Conservation (phyloP, 2,888 invertebrate species). For the Caenorhabditis panamensis region DNA sequence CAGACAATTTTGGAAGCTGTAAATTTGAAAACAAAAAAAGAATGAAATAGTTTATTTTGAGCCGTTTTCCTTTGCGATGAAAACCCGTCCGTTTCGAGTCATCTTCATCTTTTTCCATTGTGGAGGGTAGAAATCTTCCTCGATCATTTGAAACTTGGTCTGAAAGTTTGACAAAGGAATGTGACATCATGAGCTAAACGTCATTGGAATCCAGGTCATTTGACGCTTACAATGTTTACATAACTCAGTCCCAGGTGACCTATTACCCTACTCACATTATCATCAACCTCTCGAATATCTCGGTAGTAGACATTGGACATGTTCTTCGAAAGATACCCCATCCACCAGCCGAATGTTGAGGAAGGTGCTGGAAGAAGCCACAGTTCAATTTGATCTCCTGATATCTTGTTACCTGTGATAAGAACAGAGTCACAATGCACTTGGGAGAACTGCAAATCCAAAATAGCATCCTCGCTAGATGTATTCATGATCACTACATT, state of each 20-base stretch:
- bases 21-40: conserved; percentile 6
- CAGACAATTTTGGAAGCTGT: conserved; percentile 29
- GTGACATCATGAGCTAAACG: not conserved
- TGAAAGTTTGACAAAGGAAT: conserved; percentile 14
- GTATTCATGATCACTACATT: conserved; percentile 37
- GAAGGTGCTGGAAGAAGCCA: conserved; percentile 44
- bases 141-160: conserved; percentile 42
- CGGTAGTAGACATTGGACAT: conserved; percentile 40
- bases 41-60: conserved; percentile 51
- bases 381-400: not conserved
- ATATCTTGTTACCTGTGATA: conserved; percentile 35
- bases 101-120: conserved; percentile 42
- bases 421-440: conserved; percentile 48
- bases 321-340: conserved; percentile 54
- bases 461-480: conserved; percentile 14
- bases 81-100: conserved; percentile 26
- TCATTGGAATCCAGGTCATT: too few species aligned
- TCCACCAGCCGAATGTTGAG: conserved; percentile 55
- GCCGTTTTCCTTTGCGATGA: not conserved
- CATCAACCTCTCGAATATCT: conserved; percentile 48
- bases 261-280: conserved; percentile 41
- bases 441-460: conserved; percentile 46
- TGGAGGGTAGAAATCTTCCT: conserved; percentile 49
- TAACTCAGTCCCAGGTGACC: too few species aligned
- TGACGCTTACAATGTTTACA: too few species aligned